Base-by-base conservation (phyloP, 1,140 invertebrate species). In the Trichogramma pretiosum region DNA sequence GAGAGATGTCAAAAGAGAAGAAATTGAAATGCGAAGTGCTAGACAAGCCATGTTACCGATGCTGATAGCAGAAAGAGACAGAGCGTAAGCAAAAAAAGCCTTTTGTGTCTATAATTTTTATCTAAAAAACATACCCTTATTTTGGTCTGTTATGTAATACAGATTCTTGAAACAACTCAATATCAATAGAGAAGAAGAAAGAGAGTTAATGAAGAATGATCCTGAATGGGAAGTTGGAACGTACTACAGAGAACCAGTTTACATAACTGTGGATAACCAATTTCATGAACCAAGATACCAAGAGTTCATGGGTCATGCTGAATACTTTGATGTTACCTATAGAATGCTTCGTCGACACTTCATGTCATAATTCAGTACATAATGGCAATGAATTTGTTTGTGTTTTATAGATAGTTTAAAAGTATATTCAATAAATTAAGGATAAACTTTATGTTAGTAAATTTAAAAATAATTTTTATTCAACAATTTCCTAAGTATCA, bases 181-280 rank as follows among this genome's bases (percentile, higher is more conserved):
- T 41, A 75, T 74, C 36, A 92, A 91, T 68, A 76, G 88, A 14
- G 88, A 93, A 40, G 83, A 84, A 46, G 91, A 96, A 69, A 77
- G 76, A 33, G 78, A 88, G 48, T 70, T 95, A 9, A 95, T 94
- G 92, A 81, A 80, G 48, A 80, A 93, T 67, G 85, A 90, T 3
- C 81, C 83, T 47, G 87, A 85, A 57, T 95, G 92, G 92, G 80
- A 83, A 72, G 82, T 88, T 18, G 91, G 91, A 13, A 94, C 87
- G 5, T 86, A 79, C 58, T 91, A 83, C 56, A 89, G 89, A 9
- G 82, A 90, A 63, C 83, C 82, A 35, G 68, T 93, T 24, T 94
- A 78, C 70, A 59, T 62, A 11, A 77, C 73, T 13, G 42, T 65
- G 17, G 58, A 65, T 5, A 70, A 77, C 51, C 72, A 74, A 5